Evolutionary conservation across 1,140 invertebrate species (phyloP).

Genomic region (Venturia canescens): DNA sequence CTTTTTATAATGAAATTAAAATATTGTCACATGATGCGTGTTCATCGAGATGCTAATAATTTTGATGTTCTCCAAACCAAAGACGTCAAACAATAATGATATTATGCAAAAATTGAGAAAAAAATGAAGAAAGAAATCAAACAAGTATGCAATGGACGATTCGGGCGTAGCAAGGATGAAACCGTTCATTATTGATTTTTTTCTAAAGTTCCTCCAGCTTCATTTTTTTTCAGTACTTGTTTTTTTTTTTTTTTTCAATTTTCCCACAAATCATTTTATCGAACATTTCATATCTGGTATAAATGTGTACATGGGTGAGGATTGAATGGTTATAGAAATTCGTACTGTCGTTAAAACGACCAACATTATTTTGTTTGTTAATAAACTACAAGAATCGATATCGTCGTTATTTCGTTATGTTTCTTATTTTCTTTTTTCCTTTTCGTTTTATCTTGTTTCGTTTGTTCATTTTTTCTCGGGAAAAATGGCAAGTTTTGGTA

Average conservation of each 20-base stretch:
- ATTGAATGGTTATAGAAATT: too few relatives aligned
- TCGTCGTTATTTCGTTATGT: conserved; percentile 1
- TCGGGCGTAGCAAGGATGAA: neutral
- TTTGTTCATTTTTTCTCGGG: neutral
- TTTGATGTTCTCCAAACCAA: neutral
- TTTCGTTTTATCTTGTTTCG: neutral
- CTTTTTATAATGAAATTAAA: neutral
- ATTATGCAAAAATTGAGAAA: too few relatives aligned
- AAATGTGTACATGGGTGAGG: too few relatives aligned
- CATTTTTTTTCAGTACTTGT: neutral
- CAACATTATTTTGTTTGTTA: neutral
- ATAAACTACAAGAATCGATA: conserved; percentile 17
- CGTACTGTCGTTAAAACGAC: too few relatives aligned
- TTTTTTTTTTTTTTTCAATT: too few relatives aligned
- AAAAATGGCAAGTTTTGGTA: conserved; percentile 34
- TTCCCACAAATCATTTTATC: too few relatives aligned
- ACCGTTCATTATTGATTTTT: conserved; percentile 2
- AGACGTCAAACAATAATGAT: too few relatives aligned
- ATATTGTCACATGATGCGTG: neutral
- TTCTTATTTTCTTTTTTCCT: neutral
- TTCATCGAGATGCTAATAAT: neutral
- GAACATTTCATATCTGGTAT: too few relatives aligned
- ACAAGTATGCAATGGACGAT: neutral
- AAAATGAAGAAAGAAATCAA: neutral
- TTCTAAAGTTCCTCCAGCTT: neutral